Evolutionary conservation across 1,140 invertebrate species (phyloP).

Genomic region (Portunus trituberculatus): DNA sequence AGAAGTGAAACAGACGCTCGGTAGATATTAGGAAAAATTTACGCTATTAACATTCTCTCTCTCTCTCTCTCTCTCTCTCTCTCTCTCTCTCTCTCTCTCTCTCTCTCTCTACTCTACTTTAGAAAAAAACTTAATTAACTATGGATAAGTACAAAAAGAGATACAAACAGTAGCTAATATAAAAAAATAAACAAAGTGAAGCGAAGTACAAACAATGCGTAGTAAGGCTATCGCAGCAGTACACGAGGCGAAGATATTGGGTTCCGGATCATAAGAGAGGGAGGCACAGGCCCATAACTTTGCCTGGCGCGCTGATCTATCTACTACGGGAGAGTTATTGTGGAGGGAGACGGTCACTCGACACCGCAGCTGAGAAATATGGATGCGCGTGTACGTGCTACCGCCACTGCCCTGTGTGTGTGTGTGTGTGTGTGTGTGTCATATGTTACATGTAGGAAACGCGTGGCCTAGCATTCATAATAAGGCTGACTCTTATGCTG

Average conservation of each 20-base stretch:
- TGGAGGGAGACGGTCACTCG: background rate
- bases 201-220: background rate
- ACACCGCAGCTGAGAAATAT: background rate
- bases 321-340: conserved; percentile 6
- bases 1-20: too few species aligned
- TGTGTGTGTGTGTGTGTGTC: background rate
- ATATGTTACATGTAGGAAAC: too few species aligned
- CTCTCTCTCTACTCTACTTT: too few species aligned
- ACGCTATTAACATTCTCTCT: too few species aligned
- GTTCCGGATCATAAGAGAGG: conserved; percentile 9
- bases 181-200: background rate
- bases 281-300: background rate
- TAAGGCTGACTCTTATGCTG: too few species aligned
- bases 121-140: too few species aligned
- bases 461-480: too few species aligned
- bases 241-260: background rate
- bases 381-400: too few species aligned
- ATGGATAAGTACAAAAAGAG: too few species aligned
- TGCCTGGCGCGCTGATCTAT: background rate
- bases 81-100: too few species aligned
- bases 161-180: background rate
- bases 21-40: too few species aligned
- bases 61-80: too few species aligned
- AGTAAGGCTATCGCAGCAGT: background rate
- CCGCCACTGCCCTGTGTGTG: background rate